Evolutionary conservation across 1,140 invertebrate genomes (phyloP), one percentile per base, ranked within the genome.

Genomic region (Bombus haemorrhoidalis): DNA sequence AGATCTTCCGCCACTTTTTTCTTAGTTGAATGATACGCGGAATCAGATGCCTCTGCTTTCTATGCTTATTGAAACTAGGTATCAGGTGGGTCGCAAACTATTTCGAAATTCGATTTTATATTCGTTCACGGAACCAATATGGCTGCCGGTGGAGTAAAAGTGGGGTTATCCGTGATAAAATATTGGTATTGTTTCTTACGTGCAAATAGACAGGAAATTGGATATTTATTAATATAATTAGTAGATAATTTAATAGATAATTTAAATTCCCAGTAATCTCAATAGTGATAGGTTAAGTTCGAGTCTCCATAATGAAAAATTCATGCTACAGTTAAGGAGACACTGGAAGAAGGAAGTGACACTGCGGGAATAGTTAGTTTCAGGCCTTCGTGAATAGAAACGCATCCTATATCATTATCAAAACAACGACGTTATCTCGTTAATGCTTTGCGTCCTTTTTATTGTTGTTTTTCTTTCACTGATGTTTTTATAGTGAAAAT

Each of bases 1-100:
- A 32, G 34, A 28, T 13, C 37, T 68, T 41, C 43, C 68, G 79
- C 34, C 59, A 59, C 37, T 32, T 81, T 72, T 73, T 81, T 32
- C 39, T 22, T 34, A 32, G 3, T 9, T 25, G 3, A 47, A 25
- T 47, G 39, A 37, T 18, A 12, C 39, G 8, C 80, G 28, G n/a
- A 68, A 62, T 73, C 69, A 39, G 18, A 28, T 41, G 41, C 25
- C 37, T 18, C 34, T 39, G 22, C 12, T 62, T 81, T 62, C n/a
- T 34, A 22, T 37, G 41, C 34, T 68, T 68, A 68, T 68, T 68
- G 62, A n/a, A n/a, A 79, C 41, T 32, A 18, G 18, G 32, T 34
- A 68, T 68, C 62, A 12, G 43, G n/a, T 79, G 39, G 18, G 41
- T 32, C 22, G 32, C 18, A 62, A 43, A 15, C 5, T 12, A 41